Evolutionary conservation across 2,888 invertebrate genomes (phyloP).

Genomic region (Cephus sareptanus): DNA sequence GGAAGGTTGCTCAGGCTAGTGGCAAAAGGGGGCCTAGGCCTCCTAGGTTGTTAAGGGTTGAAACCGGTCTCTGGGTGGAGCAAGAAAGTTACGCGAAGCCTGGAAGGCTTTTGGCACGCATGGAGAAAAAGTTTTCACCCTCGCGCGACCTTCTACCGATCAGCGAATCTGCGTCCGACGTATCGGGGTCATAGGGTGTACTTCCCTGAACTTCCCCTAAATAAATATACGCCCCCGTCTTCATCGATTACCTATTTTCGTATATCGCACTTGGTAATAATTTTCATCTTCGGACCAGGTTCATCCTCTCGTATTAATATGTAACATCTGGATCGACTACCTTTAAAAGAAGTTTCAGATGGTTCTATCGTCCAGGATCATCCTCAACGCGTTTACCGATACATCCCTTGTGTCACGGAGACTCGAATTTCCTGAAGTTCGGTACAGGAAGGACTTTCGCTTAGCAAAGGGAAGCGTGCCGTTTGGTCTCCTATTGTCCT

Average conservation of each 20-base stretch:
- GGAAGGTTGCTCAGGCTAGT: not conserved
- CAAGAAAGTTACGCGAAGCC: not conserved
- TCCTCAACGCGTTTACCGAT: no score
- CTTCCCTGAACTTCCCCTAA: not conserved
- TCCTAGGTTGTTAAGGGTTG: not conserved
- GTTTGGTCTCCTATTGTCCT: constrained; percentile 9
- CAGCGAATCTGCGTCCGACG: not conserved
- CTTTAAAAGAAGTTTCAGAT: not conserved
- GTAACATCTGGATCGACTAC: not conserved
- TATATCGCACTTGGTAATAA: not conserved
- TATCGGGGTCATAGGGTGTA: not conserved
- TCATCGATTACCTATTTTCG: not conserved
- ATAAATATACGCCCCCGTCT: no score
- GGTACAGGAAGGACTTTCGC: constrained; percentile 29
- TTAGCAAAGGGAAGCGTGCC: no score
- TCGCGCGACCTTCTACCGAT: constrained; percentile 1
- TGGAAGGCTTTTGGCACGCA: not conserved
- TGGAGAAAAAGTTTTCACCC: not conserved
- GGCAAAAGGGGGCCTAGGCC: not conserved
- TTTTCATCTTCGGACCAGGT: not conserved
- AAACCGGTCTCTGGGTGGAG: not conserved
- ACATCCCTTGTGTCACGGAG: no score
- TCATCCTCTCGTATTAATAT: not conserved
- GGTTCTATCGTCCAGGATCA: not conserved
- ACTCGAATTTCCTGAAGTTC: constrained; percentile 29